phyloP scores from a whole-genome alignment of 2,113 vertebrate species.

The Rhinoptilus africanus region DNA sequence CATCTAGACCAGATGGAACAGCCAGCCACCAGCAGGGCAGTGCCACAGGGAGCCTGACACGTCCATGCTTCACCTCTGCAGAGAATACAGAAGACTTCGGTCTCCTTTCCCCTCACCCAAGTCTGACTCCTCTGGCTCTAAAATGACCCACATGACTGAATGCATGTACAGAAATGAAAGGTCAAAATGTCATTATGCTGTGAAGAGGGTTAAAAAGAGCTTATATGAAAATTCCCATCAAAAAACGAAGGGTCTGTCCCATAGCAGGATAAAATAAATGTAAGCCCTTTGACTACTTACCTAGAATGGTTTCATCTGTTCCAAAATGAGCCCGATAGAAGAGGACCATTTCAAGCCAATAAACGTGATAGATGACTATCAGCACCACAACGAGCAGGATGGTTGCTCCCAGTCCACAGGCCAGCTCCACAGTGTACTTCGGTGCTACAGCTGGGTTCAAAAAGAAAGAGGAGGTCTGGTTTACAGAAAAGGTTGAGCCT shows the following conservation, averaged over 20 bases:
- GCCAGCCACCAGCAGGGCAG: neutral
- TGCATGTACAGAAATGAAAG: neutral
- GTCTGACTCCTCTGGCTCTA: neutral
- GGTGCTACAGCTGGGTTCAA: conserved; percentile 55
- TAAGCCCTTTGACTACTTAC: conserved; percentile 65
- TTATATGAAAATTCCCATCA: neutral
- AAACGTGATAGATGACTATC: conserved; percentile 88
- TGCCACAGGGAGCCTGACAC: neutral
- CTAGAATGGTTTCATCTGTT: conserved; percentile 88
- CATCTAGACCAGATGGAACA: neutral
- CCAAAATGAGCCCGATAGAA: conserved; percentile 94
- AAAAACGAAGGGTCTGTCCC: neutral
- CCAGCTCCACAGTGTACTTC: conserved; percentile 84
- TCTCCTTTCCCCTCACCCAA: neutral
- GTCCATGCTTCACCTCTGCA: neutral
- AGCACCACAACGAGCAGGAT: conserved; percentile 84
- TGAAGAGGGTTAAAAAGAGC: neutral
- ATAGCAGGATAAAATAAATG: neutral
- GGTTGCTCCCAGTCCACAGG: conserved; percentile 84
- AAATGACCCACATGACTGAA: neutral
- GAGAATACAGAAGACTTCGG: neutral
- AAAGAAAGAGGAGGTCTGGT: neutral
- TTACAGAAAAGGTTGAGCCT: neutral
- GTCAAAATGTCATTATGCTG: neutral
- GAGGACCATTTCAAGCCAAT: conserved; percentile 93